Evolutionary conservation across 2,888 invertebrate genomes (phyloP).

Genomic region (Machimus rusticus): DNA sequence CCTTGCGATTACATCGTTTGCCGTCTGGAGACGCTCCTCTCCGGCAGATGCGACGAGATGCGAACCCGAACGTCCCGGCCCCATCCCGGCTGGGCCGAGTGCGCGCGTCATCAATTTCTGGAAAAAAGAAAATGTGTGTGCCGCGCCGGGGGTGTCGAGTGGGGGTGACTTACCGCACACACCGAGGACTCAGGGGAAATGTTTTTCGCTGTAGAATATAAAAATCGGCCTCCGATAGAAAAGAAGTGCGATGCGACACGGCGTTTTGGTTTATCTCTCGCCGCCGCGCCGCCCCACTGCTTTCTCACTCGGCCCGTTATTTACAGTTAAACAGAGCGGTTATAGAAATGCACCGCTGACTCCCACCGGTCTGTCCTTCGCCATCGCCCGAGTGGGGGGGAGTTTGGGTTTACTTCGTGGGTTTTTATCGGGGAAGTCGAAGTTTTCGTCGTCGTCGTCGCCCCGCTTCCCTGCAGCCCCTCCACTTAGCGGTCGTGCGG

Average conservation of each 20-base stretch:
- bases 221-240: not conserved
- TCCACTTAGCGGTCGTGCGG: slow-evolving; percentile 46
- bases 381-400: not conserved
- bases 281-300: not conserved
- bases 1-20: slow-evolving; percentile 45
- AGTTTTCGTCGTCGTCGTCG: slow-evolving; percentile 16
- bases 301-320: not conserved
- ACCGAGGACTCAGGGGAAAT: not conserved
- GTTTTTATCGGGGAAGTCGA: slow-evolving; percentile 48
- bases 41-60: not conserved
- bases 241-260: not conserved
- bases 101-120: slow-evolving; percentile 46
- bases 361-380: not conserved
- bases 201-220: not conserved
- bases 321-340: not conserved
- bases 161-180: not conserved
- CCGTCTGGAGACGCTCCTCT: slow-evolving; percentile 44
- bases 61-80: not conserved
- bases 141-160: not conserved
- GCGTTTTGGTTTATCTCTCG: not conserved
- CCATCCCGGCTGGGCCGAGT: not conserved
- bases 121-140: not conserved
- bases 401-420: slow-evolving; percentile 33
- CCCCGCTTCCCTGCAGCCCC: slow-evolving; percentile 15
- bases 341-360: not conserved